Percentiles rank a stretch among this genome's conserved stretches.
phyloP scores from a whole-genome alignment of 2,113 vertebrate genomes.

The Otis tarda region DNA sequence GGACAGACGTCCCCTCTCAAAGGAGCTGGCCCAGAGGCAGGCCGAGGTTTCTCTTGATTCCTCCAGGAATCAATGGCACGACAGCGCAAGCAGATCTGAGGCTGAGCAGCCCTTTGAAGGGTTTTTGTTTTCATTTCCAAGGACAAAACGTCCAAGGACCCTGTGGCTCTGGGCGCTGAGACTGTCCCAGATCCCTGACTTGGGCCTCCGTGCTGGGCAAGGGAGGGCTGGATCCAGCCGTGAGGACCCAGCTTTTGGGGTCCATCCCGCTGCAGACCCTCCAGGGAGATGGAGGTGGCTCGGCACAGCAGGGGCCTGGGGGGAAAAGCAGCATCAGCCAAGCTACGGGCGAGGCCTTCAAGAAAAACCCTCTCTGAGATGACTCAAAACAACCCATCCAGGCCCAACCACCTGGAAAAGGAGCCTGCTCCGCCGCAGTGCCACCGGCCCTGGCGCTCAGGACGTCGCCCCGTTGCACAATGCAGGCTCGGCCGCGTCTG shows the following conservation, averaged over 20 bases:
- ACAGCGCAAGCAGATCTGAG: background rate
- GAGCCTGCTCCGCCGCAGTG: background rate
- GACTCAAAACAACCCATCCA: background rate
- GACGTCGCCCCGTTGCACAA: background rate
- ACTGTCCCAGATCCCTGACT: background rate
- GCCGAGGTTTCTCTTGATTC: background rate
- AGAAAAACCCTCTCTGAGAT: background rate
- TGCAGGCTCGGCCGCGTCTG: accelerated
- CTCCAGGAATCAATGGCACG: accelerated
- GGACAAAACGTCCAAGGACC: background rate
- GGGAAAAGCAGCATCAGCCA: background rate
- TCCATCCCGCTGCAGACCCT: background rate
- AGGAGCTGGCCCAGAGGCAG: background rate
- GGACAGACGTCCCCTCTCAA: background rate
- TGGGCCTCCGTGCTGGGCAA: background rate
- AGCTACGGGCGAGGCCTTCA: background rate
- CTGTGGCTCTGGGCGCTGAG: accelerated
- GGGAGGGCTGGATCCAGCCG: background rate
- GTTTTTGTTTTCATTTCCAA: background rate
- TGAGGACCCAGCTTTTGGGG: background rate
- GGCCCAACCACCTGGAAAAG: background rate
- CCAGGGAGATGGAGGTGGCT: background rate
- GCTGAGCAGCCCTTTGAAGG: background rate
- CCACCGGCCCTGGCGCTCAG: background rate
- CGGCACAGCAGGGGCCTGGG: accelerated